phyloP scores from a whole-genome alignment of 2,888 invertebrate species.

The Heliconius erato region DNA sequence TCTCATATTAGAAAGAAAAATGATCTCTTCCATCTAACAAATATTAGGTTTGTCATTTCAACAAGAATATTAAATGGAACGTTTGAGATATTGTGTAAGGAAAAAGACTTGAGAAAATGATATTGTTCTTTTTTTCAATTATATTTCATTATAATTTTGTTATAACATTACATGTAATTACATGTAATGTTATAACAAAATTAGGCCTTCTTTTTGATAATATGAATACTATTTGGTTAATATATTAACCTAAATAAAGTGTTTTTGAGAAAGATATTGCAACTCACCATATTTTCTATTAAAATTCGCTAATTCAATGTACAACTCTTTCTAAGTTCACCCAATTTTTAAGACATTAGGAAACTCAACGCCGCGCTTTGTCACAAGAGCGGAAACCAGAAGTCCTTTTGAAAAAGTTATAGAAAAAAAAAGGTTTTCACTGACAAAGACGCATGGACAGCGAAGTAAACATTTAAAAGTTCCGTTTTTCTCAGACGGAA shows the following conservation, averaged over 20 bases:
- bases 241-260: neutral
- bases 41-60: slow-evolving; percentile 23
- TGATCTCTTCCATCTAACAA: neutral
- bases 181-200: neutral
- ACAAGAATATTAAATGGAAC: slow-evolving; percentile 10
- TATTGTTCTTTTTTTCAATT: slow-evolving; percentile 14
- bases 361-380: no score
- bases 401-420: no score
- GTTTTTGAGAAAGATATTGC: neutral
- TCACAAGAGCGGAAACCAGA: no score
- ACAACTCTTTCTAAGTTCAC: neutral
- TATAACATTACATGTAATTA: neutral
- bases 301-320: neutral
- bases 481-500: no score
- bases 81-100: slow-evolving; percentile 18
- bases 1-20: slow-evolving; percentile 5
- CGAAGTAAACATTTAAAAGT: no score
- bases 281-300: neutral
- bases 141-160: no score
- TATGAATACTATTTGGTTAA: neutral
- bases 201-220: neutral
- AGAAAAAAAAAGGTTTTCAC: no score
- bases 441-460: no score
- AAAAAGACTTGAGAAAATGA: slow-evolving; percentile 7
- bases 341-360: no score